phyloP scores from a whole-genome alignment of 2,888 invertebrate species.

The Pilophorus perplexus region DNA sequence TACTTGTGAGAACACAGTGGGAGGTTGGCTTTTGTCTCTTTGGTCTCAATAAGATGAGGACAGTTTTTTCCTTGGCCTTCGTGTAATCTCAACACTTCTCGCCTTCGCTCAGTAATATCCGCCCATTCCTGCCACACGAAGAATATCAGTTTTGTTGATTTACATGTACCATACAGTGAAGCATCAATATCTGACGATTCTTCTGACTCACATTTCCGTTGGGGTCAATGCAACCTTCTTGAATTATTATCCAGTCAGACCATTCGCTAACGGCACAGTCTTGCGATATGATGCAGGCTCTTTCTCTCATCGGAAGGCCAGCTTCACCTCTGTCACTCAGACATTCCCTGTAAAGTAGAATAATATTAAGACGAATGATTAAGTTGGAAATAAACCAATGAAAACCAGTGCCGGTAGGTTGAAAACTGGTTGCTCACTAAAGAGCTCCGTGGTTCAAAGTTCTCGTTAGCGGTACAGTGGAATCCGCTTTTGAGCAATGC shows the following conservation, averaged over 20 bases:
- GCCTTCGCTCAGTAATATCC: constrained; percentile 51
- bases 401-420: neutral
- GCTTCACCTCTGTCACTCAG: constrained; percentile 45
- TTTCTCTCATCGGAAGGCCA: constrained; percentile 46
- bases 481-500: too few species aligned
- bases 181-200: too few species aligned
- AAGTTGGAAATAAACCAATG: too few species aligned
- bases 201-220: constrained; percentile 51
- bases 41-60: constrained; percentile 52
- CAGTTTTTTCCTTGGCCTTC: constrained; percentile 52
- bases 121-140: constrained; percentile 49
- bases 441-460: too few species aligned
- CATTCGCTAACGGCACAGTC: constrained; percentile 60
- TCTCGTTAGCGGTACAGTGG: too few species aligned
- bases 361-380: too few species aligned
- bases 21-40: constrained; percentile 51
- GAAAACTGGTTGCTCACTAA: neutral
- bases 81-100: constrained; percentile 51
- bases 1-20: constrained; percentile 52
- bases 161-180: too few species aligned
- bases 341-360: constrained; percentile 48
- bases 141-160: too few species aligned
- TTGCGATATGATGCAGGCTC: constrained; percentile 58
- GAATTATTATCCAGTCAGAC: constrained; percentile 60
- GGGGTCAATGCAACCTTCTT: constrained; percentile 56